A percentile compares a stretch with the other conserved stretches of the same genome.
These are phyloP conservation scores for Serranus cabrilla DNA, from an alignment of 2,797 vertebrate genomes.

Conservation along the genomic window DNA sequence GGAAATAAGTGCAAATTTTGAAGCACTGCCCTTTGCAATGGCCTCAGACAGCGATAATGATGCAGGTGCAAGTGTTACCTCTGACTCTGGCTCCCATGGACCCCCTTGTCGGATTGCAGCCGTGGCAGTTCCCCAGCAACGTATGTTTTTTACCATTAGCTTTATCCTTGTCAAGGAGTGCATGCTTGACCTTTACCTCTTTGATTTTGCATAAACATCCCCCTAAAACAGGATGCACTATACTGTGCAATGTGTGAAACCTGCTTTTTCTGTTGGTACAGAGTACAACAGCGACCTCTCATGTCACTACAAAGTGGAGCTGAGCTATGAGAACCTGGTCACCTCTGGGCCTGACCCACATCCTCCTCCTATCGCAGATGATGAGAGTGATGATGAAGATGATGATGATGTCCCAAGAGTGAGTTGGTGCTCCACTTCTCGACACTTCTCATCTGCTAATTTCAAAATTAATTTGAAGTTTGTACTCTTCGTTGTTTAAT, in stretches of 20 bases:
- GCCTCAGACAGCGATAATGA: conserved; percentile 99
- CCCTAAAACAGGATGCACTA: background rate
- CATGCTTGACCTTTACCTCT: background rate
- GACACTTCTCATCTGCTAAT: background rate
- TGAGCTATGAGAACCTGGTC: conserved; percentile 97
- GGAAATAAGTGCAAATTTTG: conserved; percentile 99
- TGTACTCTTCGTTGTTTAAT: background rate
- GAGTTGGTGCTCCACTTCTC: conserved; percentile 38
- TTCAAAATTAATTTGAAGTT: background rate
- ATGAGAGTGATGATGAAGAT: conserved; percentile 97
- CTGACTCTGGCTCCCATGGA: conserved; percentile 95
- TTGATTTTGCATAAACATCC: conserved; percentile 5
- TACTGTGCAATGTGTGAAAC: conserved; percentile 16
- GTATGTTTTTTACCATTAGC: conserved; percentile 81
- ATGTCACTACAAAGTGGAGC: conserved; percentile 95
- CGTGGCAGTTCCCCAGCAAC: conserved; percentile 92
- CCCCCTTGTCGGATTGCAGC: conserved; percentile 97
- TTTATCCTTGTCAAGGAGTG: background rate
- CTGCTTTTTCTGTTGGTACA: conserved; percentile 69
- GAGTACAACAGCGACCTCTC: conserved; percentile 98
- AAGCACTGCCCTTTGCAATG: conserved; percentile 98
- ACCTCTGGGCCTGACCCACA: conserved; percentile 96
- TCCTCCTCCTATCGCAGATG: conserved; percentile 94
- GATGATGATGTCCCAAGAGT: conserved; percentile 97
- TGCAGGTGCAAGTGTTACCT: conserved; percentile 96